Percentiles rank a stretch among this genome's conserved stretches.
Conservation (phyloP, 2,113 vertebrate species). For the Romanogobio albipinnatus region DNA sequence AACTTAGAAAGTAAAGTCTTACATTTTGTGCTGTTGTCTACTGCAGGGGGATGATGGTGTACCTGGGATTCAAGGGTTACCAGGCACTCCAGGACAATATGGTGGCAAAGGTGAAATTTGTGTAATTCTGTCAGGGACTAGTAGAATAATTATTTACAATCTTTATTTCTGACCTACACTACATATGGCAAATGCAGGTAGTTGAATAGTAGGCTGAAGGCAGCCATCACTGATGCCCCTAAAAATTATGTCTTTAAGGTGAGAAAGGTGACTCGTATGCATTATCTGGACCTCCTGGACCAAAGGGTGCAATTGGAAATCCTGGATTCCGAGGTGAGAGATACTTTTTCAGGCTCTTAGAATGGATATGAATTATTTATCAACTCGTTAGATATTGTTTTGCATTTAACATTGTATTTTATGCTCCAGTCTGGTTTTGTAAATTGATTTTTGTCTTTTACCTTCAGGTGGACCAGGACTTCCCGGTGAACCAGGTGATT, state of each 20-base stretch:
- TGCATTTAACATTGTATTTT: neutral
- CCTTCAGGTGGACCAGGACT: constrained; percentile 77
- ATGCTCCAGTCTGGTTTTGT: neutral
- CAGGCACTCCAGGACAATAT: constrained; percentile 77
- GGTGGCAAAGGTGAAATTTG: constrained; percentile 84
- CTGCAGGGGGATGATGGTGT: constrained; percentile 84
- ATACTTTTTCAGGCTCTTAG: neutral
- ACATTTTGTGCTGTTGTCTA: neutral
- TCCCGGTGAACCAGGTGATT: constrained; percentile 79
- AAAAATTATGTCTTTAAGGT: constrained; percentile 71
- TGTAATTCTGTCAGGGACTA: neutral
- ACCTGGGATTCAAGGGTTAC: constrained; percentile 72
- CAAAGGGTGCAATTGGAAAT: constrained; percentile 82
- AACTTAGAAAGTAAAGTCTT: neutral
- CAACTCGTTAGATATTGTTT: too few relatives aligned
- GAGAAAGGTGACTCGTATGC: constrained; percentile 76
- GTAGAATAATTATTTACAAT: neutral
- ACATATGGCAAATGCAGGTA: neutral
- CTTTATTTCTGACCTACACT: neutral
- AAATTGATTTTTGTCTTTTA: neutral
- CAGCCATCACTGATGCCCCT: neutral
- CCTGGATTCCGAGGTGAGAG: constrained; percentile 81
- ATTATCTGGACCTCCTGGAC: constrained; percentile 76
- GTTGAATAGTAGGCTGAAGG: neutral
- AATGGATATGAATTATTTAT: neutral